Evolutionary conservation across 2,888 invertebrate species (phyloP), one percentile per base, ranked within the genome.

Genomic region (Xestia sexstrigata): DNA sequence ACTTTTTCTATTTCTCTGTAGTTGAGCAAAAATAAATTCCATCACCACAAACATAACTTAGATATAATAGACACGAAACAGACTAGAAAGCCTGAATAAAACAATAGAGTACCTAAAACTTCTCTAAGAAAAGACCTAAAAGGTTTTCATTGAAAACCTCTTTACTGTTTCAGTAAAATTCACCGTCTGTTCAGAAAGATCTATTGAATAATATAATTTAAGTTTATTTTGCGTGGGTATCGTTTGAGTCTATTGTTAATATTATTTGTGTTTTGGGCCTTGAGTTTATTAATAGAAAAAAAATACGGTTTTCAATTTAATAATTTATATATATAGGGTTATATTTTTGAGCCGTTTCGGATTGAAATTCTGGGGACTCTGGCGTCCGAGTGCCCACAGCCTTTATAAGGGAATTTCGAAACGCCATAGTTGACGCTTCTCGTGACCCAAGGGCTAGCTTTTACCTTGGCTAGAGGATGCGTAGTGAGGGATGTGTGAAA

Each of bases 111-210:
- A 20, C 42, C 39, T 66, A 74, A 81, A 82, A 15, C 63, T 45
- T 30, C 23, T 30, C 17, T 63, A 9, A 13, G 11, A 15, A 2
- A 2, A 30, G 26, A 52, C 58, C 45, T 74, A 70, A 74, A 82
- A 85, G 70, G 63, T 68, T 70, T 58, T 60, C n/a, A 63, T 13
- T 23, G 52, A 66, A 70, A 72, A 52, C 20, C 69, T 70, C 52
- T 66, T 26, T 23, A 66, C 20, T 35, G 5, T 55, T 74, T 65
- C 26, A 76, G 26, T 60, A 11, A 30, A 70, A 35, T 71, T 42
- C 71, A 77, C 60, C 17, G 35, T 73, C n/a, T 2, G 30, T 23
- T 30, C 20, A n/a, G 6, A 65, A 65, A 26, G 13, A 8, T 58
- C 42, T 70, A 9, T 35, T 39, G 23, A 76, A 66, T 62, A 39